Evolutionary conservation across 2,113 vertebrate genomes (phyloP).

Genomic region (Nymphicus hollandicus): DNA sequence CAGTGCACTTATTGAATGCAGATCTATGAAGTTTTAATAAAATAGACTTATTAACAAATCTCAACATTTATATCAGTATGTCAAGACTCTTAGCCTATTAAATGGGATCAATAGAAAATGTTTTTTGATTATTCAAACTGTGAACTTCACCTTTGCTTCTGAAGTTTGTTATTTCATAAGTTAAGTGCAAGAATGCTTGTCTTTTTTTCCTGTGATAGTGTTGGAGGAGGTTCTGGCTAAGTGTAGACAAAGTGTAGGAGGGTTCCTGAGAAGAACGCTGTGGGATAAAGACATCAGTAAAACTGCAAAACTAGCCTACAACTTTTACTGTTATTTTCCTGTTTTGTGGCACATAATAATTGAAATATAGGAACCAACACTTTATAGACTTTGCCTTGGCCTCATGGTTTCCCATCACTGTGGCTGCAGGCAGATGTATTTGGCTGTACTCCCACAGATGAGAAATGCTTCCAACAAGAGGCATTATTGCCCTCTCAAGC

Average conservation of each 20-base stretch:
- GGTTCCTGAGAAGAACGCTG: neutral
- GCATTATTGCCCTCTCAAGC: neutral
- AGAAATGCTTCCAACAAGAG: neutral
- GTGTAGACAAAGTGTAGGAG: neutral
- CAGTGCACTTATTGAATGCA: neutral
- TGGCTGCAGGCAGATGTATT: neutral
- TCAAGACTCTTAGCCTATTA: neutral
- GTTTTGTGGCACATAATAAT: neutral
- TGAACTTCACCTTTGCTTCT: neutral
- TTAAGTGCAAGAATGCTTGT: neutral
- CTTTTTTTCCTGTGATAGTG: neutral
- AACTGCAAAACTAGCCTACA: neutral
- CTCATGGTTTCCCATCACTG: neutral
- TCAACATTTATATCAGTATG: neutral
- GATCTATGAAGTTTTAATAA: neutral
- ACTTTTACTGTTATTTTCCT: neutral
- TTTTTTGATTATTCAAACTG: neutral
- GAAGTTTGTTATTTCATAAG: neutral
- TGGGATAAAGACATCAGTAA: neutral
- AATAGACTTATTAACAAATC: neutral
- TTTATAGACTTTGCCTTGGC: neutral
- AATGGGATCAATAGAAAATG: neutral
- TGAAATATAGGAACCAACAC: neutral
- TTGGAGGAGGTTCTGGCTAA: too few species aligned
- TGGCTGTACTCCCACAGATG: neutral